Conservation (phyloP, 2,797 vertebrate genomes). For the Scyliorhinus canicula region DNA sequence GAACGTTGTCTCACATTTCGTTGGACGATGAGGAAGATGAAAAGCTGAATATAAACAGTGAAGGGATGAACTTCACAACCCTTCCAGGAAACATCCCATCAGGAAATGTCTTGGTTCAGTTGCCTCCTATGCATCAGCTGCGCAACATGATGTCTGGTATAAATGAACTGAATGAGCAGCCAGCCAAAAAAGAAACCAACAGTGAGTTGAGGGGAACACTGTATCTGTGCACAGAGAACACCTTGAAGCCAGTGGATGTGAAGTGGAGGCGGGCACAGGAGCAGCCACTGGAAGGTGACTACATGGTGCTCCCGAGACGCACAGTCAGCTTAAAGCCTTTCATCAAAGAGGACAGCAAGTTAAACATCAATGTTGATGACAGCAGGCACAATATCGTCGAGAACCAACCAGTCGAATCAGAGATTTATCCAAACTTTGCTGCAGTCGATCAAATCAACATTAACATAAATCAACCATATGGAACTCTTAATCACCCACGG, state of each 20-base stretch:
- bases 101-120: conserved; percentile 77
- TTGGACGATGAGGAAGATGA: conserved; percentile 92
- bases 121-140: conserved; percentile 66
- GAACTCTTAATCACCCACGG: conserved; percentile 86
- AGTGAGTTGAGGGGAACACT: conserved; percentile 68
- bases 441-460: conserved; percentile 78
- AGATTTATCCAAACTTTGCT: conserved; percentile 81
- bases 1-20: conserved; percentile 90
- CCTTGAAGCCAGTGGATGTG: conserved; percentile 67
- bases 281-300: conserved; percentile 80
- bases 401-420: conserved; percentile 69
- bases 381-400: conserved; percentile 70
- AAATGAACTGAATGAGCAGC: conserved; percentile 75
- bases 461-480: conserved; percentile 87
- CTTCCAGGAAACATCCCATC: conserved; percentile 88
- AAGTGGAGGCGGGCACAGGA: conserved; percentile 76
- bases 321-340: conserved; percentile 86
- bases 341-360: conserved; percentile 70
- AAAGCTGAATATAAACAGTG: conserved; percentile 79
- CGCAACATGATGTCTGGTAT: conserved; percentile 58
- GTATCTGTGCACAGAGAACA: conserved; percentile 89
- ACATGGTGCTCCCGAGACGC: conserved; percentile 91
- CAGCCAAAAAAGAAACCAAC: conserved; percentile 75
- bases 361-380: conserved; percentile 72
- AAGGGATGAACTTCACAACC: conserved; percentile 81